Evolutionary conservation across 2,888 invertebrate species (phyloP), one percentile per base, ranked within the genome.

Genomic region (Octodonta nipae): DNA sequence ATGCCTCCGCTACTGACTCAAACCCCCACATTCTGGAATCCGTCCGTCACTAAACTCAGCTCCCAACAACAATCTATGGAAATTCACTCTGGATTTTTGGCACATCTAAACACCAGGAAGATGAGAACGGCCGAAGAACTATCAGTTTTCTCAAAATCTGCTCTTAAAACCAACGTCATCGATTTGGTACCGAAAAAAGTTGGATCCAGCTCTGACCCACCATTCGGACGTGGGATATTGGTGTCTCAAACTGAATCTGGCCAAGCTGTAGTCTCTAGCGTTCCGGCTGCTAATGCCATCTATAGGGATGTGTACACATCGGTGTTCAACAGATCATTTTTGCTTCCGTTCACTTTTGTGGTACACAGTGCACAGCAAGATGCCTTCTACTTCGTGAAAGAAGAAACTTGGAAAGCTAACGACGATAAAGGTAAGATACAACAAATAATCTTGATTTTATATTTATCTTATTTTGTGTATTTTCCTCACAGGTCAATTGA

Each of bases 331-430:
- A 75, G 87, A 12, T 86, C 87, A 1, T 81, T 80, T 58, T 69
- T 89, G 50, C 65, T 91, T 47, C 86, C 87, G 20, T 86, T 88
- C 61, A 84, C 85, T 7, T 82, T 86, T 55, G 78, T 87, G 30
- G 80, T 87, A 15, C 87, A 88, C 60, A 84, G 80, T 45, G 82
- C 83, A 11, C 83, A 84, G 53, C 88, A 88, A 57, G 89, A 91
- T 55, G 83, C 86, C 7, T 89, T 91, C 66, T 88, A 85, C 63
- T 91, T 91, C 56, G 86, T 89, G 11, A 91, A 91, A 55, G 87
- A 88, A 54, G 85, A 87, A 44, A 76, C 81, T 2, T 87, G 87
- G 86, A 78, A 86, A 25, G 85, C 87, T 4, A 78, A 78, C 37
- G 87, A 88, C 51, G 89, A 91, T 56, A 78, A 83, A 45, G 85